Evolutionary conservation across 2,113 vertebrate species (phyloP).

Genomic region (Cebidichthys violaceus): DNA sequence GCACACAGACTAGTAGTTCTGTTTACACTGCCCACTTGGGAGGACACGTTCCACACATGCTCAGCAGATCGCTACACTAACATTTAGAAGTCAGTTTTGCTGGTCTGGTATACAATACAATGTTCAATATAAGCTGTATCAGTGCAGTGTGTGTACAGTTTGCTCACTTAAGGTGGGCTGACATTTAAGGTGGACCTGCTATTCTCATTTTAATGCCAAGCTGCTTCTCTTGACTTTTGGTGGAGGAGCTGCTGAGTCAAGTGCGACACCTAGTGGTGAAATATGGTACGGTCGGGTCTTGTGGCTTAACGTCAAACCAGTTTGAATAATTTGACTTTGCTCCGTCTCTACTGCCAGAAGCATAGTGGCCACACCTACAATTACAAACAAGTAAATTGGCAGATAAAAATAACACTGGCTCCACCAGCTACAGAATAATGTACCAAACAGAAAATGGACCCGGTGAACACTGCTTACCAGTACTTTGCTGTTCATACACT

Average conservation of each 20-base stretch:
- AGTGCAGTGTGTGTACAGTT: background rate
- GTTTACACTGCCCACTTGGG: too few species aligned
- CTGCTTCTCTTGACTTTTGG: too few species aligned
- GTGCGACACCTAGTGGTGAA: background rate
- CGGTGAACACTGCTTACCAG: constrained; percentile 83
- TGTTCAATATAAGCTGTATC: too few species aligned
- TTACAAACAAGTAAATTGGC: background rate
- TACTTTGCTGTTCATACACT: constrained; percentile 94
- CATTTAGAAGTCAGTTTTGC: too few species aligned
- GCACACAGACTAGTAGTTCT: too few species aligned
- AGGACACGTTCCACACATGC: too few species aligned
- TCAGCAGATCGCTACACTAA: too few species aligned
- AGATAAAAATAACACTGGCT: background rate
- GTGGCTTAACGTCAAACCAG: background rate
- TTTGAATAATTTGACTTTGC: background rate
- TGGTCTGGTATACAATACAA: too few species aligned
- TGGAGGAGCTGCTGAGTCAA: background rate
- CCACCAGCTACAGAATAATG: background rate
- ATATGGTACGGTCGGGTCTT: background rate
- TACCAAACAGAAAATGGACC: background rate
- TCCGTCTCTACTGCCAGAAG: background rate
- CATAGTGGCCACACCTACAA: background rate
- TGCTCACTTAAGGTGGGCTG: background rate
- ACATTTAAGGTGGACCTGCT: background rate
- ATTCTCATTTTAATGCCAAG: too few species aligned